Conservation (phyloP, 1,140 invertebrate genomes). For the Papilio glaucus region DNA sequence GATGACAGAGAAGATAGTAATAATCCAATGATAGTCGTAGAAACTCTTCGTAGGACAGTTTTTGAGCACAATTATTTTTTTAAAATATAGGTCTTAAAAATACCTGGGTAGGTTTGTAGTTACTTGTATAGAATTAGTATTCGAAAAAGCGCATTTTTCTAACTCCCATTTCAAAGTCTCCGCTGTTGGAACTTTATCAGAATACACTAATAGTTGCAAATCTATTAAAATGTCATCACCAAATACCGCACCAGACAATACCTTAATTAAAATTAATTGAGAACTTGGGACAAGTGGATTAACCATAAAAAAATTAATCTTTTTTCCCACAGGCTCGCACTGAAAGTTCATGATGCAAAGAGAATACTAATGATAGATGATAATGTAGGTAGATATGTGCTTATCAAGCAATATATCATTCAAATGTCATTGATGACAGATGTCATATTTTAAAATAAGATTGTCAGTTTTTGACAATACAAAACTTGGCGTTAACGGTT, state of each 20-base stretch:
- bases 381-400: no score
- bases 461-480: not conserved
- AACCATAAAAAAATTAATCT: constrained; percentile 66
- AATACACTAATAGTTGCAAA: constrained; percentile 64
- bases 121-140: constrained; percentile 58
- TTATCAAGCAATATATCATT: not conserved
- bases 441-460: not conserved
- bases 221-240: constrained; percentile 61
- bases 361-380: no score
- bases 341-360: constrained; percentile 75
- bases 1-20: no score
- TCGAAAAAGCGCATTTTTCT: constrained; percentile 62
- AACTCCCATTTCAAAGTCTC: constrained; percentile 59
- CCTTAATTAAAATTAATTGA: constrained; percentile 61
- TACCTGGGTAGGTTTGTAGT: constrained; percentile 66
- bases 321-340: constrained; percentile 42
- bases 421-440: not conserved
- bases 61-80: no score
- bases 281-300: constrained; percentile 59
- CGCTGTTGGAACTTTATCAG: constrained; percentile 58
- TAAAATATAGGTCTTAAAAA: not conserved
- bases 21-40: no score
- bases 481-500: no score
- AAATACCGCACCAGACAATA: constrained; percentile 65
- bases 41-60: no score